Evolutionary conservation across 2,113 vertebrate genomes (phyloP), one percentile per base, ranked within the genome.

Genomic region (Cheilinus undulatus): DNA sequence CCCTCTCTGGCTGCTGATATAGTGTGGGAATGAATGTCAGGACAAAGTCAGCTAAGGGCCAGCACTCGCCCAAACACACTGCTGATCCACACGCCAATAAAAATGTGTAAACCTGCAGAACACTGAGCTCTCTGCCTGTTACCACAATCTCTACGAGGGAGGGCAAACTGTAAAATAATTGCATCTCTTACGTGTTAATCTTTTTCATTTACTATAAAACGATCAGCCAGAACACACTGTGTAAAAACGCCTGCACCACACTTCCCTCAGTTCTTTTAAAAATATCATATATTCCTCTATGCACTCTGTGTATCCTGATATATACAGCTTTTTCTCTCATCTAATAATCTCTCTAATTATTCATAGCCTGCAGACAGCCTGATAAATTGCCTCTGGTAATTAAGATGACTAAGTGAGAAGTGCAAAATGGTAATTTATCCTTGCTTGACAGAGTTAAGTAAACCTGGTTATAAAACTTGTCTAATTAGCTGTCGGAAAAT

Each of bases 351-450:
- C 83, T 89, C 83, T 71, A 89, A 89, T 89, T 92, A 92, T 91
- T 89, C 88, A 85, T 77, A 63, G 56, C 86, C 89, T 56, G 82
- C 72, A 82, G 90, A 86, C 83, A 88, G 85, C 73, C 83, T 87
- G 88, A 92, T 86, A 81, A 88, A 90, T 86, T 86, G 89, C 87
- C 86, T 73, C 66, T 73, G 85, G 89, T 90, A 90, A 92, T 91
- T 92, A 88, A 86, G 86, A 90, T 88, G 88, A 92, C 91, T 90
- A 92, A 90, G 76, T 87, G 86, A 88, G 89, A 86, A 82, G 80
- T 86, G 88, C 83, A 88, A 89, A 89, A 92, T 88, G 80, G 86
- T 89, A 86, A 92, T 92, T 88, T 71, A 80, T 90, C 85, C 66
- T 78, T 63, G 76, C 77, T 65, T 85, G 89, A 90, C 84, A 88